Conservation (phyloP, 2,888 invertebrate species). For the Maniola hyperantus region DNA sequence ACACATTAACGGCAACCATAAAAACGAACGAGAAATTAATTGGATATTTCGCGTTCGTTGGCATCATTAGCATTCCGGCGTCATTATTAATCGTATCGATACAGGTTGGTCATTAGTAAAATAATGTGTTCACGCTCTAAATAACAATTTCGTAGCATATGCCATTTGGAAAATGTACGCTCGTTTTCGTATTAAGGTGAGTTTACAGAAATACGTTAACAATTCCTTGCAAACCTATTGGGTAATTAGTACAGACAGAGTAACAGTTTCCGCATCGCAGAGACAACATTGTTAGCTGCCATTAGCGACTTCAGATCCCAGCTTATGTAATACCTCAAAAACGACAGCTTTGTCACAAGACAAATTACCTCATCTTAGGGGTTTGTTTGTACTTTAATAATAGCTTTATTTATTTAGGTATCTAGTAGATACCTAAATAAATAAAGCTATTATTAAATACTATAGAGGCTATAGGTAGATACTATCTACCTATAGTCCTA, state of each 20-base stretch:
- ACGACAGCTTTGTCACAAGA: conserved; percentile 50
- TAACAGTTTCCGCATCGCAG: conserved; percentile 7
- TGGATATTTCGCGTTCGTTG: conserved; percentile 28
- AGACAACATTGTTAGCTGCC: conserved; percentile 17
- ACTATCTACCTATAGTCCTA: too few species aligned
- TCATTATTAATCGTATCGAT: conserved; percentile 25
- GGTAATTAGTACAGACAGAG: conserved; percentile 15
- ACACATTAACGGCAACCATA: conserved; percentile 25
- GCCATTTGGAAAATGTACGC: background rate
- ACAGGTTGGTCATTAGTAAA: conserved; percentile 19
- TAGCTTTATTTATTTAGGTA: conserved; percentile 9
- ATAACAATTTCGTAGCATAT: conserved; percentile 23
- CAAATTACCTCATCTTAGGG: conserved; percentile 66
- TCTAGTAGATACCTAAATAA: too few species aligned
- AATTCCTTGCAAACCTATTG: conserved; percentile 5
- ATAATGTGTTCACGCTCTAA: conserved; percentile 24
- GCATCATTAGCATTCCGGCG: conserved; percentile 25
- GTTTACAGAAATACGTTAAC: background rate
- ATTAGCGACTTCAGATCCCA: conserved; percentile 16
- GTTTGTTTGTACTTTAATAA: conserved; percentile 16
- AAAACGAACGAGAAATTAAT: conserved; percentile 35
- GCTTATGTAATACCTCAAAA: conserved; percentile 20
- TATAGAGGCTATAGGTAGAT: too few species aligned
- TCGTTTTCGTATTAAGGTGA: background rate
- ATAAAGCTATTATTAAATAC: too few species aligned